Percentiles rank a stretch among this genome's conserved stretches.
Conservation (phyloP, 2,888 invertebrate genomes). For the Achlya flavicornis region DNA sequence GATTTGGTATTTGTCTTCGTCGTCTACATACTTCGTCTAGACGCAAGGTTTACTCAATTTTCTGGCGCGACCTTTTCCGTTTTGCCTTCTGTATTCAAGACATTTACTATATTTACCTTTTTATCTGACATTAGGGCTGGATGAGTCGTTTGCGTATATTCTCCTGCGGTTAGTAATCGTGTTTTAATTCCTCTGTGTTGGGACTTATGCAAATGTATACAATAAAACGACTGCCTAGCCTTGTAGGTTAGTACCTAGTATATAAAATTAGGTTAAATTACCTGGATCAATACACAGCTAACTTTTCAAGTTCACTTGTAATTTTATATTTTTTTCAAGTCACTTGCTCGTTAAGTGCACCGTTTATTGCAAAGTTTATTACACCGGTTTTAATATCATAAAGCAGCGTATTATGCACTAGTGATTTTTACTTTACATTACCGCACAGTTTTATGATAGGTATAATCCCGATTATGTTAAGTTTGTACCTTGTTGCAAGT, state of each 20-base stretch:
- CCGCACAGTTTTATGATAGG: too few species aligned
- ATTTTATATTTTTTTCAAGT: not conserved
- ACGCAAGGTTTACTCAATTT: not conserved
- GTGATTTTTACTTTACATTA: too few species aligned
- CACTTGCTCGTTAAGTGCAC: too few species aligned
- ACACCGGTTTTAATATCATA: too few species aligned
- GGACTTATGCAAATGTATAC: not conserved
- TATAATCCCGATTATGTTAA: too few species aligned
- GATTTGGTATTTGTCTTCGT: not conserved
- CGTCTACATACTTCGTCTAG: not conserved
- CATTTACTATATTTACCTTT: not conserved
- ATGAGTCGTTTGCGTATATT: not conserved
- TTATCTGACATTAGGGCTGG: not conserved
- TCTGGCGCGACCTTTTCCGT: not conserved
- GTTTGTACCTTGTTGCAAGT: too few species aligned
- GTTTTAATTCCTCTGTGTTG: not conserved
- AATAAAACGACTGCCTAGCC: too few species aligned
- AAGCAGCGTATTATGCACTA: too few species aligned
- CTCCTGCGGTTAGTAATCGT: not conserved
- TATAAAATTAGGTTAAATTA: not conserved
- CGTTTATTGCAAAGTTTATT: too few species aligned
- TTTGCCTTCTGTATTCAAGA: not conserved
- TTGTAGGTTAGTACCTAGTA: not conserved
- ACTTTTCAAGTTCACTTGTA: not conserved
- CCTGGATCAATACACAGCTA: not conserved